Evolutionary conservation across 2,888 invertebrate genomes (phyloP).

Genomic region (Ophraella communa): DNA sequence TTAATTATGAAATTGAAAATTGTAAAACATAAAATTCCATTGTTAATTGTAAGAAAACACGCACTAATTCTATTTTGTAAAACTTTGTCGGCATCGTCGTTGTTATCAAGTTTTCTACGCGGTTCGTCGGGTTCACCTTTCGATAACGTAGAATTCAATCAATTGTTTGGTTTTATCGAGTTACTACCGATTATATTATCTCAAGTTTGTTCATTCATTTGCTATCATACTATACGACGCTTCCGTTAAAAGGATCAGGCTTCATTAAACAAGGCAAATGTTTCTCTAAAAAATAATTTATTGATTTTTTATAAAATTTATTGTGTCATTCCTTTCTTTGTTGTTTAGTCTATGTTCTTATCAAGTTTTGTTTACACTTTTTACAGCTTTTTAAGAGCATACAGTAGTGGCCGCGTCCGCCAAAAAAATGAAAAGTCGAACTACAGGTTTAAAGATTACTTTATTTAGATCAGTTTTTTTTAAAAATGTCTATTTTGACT

Average conservation of each 20-base stretch:
- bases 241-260: not conserved
- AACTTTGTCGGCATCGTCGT: constrained; percentile 18
- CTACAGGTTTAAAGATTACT: too few relatives aligned
- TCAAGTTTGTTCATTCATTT: not conserved
- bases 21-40: constrained; percentile 24
- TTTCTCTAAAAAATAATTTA: too few relatives aligned
- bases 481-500: too few relatives aligned
- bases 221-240: not conserved
- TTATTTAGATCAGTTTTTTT: too few relatives aligned
- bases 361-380: too few relatives aligned
- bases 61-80: constrained; percentile 24
- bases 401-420: too few relatives aligned
- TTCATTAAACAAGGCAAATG: too few relatives aligned
- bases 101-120: constrained; percentile 13
- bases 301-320: too few relatives aligned
- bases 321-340: too few relatives aligned
- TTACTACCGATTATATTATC: constrained; percentile 19
- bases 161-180: constrained; percentile 22
- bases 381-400: too few relatives aligned
- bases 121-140: constrained; percentile 13
- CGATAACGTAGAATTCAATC: constrained; percentile 20
- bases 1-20: constrained; percentile 19
- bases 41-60: constrained; percentile 22
- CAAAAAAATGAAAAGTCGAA: too few relatives aligned
- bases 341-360: too few relatives aligned